Conservation (phyloP, 92 coral and sea anemone species). For the Parazoanthus atlanticus region DNA sequence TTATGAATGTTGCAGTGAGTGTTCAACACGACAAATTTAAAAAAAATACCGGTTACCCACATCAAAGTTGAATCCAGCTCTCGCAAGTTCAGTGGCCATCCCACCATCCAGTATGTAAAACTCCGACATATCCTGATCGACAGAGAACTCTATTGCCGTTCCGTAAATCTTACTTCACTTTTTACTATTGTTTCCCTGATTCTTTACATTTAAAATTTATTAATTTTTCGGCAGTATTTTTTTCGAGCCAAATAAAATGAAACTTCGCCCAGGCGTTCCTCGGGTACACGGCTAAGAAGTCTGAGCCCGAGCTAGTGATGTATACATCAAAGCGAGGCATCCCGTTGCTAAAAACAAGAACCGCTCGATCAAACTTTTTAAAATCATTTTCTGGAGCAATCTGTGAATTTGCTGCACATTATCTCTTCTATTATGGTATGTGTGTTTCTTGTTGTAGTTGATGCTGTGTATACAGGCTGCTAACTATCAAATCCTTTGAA, state of each 20-base stretch:
- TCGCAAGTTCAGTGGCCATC: slow-evolving; percentile 72
- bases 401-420: not conserved
- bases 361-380: slow-evolving; percentile 47
- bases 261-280: slow-evolving; percentile 25
- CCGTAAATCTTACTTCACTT: not conserved
- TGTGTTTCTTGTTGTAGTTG: not conserved
- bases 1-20: too few species aligned
- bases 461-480: not conserved
- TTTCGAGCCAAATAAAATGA: not conserved
- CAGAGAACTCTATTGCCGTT: not conserved
- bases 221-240: not conserved
- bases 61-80: slow-evolving; percentile 70
- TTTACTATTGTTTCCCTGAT: not conserved
- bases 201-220: too few species aligned
- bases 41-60: slow-evolving; percentile 61
- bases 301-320: slow-evolving; percentile 52
- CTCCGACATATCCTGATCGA: slow-evolving; percentile 14
- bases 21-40: too few species aligned
- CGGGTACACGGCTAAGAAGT: not conserved
- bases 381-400: not conserved
- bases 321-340: slow-evolving; percentile 66
- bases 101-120: slow-evolving; percentile 88
- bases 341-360: slow-evolving; percentile 86
- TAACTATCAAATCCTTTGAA: not conserved
- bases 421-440: slow-evolving; percentile 64